Conservation (phyloP, 2,113 vertebrate genomes). For the Silurus glanis region DNA sequence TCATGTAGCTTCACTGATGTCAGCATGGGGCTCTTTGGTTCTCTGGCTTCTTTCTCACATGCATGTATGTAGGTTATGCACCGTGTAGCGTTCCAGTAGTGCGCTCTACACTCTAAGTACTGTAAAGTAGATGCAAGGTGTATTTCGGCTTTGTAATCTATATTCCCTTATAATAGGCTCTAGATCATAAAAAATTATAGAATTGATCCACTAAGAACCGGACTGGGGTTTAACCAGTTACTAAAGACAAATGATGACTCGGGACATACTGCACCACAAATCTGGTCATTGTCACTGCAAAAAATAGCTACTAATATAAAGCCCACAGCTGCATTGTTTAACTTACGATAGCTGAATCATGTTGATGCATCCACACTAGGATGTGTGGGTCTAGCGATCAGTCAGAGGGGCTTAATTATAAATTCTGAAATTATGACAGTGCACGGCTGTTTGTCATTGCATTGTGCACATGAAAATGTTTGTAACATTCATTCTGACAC, state of each 20-base stretch:
- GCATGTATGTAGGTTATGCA: not conserved
- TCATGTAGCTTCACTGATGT: not conserved
- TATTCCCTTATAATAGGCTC: not conserved
- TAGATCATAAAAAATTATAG: not conserved
- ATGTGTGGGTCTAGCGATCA: not conserved
- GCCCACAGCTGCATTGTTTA: not conserved
- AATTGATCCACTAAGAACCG: not conserved
- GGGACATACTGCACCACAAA: not conserved
- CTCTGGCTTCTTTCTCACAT: not conserved
- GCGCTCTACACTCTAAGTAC: no score
- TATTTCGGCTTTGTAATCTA: not conserved
- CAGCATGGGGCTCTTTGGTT: not conserved
- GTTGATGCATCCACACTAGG: not conserved
- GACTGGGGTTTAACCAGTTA: not conserved
- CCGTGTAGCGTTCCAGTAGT: not conserved
- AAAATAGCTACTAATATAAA: not conserved
- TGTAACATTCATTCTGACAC: not conserved
- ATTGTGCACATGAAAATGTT: not conserved
- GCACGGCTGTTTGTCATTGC: not conserved
- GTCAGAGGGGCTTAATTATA: not conserved
- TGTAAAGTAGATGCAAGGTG: not conserved
- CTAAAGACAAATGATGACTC: not conserved
- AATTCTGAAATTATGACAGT: not conserved
- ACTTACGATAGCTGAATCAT: slow-evolving; percentile 3
- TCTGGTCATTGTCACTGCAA: not conserved